Base-by-base conservation (phyloP, 1,140 invertebrate species). In the Drosophila athabasca region DNA sequence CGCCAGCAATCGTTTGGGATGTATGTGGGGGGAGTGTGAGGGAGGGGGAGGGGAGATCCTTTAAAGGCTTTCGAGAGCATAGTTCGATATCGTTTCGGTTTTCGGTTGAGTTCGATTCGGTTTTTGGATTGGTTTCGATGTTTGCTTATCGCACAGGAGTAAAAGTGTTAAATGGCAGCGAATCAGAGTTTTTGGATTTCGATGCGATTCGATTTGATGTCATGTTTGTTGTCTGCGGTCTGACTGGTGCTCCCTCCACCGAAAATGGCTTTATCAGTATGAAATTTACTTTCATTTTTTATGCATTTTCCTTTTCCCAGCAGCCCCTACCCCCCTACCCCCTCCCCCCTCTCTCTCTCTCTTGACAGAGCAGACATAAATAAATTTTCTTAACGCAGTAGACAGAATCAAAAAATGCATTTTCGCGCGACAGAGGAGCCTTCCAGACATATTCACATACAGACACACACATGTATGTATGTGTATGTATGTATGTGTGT, bases 141-240 rank as follows among this genome's bases (percentile, higher is more conserved):
- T 26, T 58, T 54, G 43, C 52, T 26, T 69, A 69, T 69, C 35
- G 35, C 35, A 39, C 65, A 65, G 49, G 43, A 55, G 72, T 79
- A 84, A 84, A 79, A 85, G 80, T 84, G 80, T 79, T 79, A 84
- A 84, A 88, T 83, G 79, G 70, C 29, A 48, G 57, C 79, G 73
- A 62, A 78, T 83, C 81, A 79, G 58, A 75, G 50, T 13, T 39
- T 39, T 53, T 62, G 26, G 64, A 45, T 19, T 19, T 19, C 17
- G 17, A 19, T 19, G 0, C 17, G 17, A 19, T 80, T 85, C 78
- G 76, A 79, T 74, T 83, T 65, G 79, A 82, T 77, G 59, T 73
- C 69, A 73, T 65, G 72, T 66, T 75, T 66, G 55, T 67, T 67
- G 64, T 68, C 31, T 68, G 9, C 31, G 9, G 64, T 68, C 41